Base-by-base conservation (phyloP, 2,888 invertebrate species). In the Glyphotaelius pellucidus region DNA sequence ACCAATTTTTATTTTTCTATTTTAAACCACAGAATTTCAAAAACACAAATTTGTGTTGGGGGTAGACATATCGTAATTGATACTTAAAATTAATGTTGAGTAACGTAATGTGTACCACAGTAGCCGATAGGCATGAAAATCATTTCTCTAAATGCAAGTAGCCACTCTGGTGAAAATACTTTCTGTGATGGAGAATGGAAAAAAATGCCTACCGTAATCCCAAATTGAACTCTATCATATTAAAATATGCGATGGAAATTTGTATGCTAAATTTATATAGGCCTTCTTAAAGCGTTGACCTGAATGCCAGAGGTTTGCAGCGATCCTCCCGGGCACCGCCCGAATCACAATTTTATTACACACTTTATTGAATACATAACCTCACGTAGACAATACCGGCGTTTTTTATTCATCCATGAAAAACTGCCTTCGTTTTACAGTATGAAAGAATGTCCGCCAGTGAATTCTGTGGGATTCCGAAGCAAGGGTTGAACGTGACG, bases 361-460 rank as follows among this genome's bases (percentile, higher is more conserved):
- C 86, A 91, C 90, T 92, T 92, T 92, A 92, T 92, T 92, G 92
- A 92, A 92, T 91, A 92, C 92, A 92, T 92, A 91, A 79, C 91
- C 92, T 87, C 91, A 90, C 91, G 92, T 92, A 91, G 89, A 89
- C 89, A 91, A 89, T 89, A 79, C 92, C 92, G 79, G 31, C 91
- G 80, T 91, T 92, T 92, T 88, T 91, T 91, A 89, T 91, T 85
- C 80, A 91, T 91, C 38, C 89, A 67, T 19, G 87, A 84, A 32
- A 91, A 89, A 84, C 84, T n/a, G 42, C 91, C 47, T 84, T n/a
- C 83, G 38, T 38, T 89, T 38, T 79, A 32, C 25, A 42, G 35
- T 35, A 35, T 38, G 80, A 19, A 47, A 47, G 67, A 87, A 79
- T 89, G 25, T 25, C n/a, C 38, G 25, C 32, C 80, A 25, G n/a